These are phyloP conservation scores for Kryptolebias ocellatus DNA, from an alignment of 2,797 vertebrate genomes.

Conservation along the genomic window DNA sequence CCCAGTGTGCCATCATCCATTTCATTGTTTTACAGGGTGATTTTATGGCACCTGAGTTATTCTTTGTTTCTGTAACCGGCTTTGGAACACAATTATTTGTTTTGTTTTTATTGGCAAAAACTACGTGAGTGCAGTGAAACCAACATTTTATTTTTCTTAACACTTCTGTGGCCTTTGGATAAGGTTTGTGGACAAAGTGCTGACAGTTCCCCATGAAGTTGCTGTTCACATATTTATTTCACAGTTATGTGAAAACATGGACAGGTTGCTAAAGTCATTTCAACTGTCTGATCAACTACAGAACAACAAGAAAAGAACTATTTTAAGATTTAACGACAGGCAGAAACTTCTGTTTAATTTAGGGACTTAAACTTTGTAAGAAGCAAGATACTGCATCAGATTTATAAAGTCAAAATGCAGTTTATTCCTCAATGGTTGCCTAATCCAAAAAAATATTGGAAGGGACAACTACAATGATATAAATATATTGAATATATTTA, in stretches of 20 bases:
- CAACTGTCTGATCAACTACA: neutral
- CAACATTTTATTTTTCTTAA: too few species aligned
- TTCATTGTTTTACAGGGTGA: slow-evolving; percentile 36
- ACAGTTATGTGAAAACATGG: neutral
- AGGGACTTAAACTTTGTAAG: neutral
- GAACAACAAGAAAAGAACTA: neutral
- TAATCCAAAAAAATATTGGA: slow-evolving; percentile 4
- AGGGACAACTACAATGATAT: neutral
- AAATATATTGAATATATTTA: neutral
- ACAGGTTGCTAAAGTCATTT: slow-evolving; percentile 1
- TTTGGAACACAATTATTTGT: slow-evolving; percentile 2
- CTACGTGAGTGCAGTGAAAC: neutral
- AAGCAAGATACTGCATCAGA: neutral
- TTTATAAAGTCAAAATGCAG: neutral
- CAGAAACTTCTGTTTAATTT: neutral
- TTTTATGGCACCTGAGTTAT: neutral
- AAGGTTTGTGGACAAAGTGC: neutral
- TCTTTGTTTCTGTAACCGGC: slow-evolving; percentile 3
- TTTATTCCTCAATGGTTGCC: neutral
- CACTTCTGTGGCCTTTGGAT: too few species aligned
- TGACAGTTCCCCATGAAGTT: neutral
- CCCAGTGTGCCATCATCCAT: slow-evolving; percentile 38
- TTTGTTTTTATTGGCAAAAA: neutral
- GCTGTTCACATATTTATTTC: neutral
- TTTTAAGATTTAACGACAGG: neutral